Percentiles rank a stretch among this genome's conserved stretches.
Evolutionary conservation across 2,888 invertebrate genomes (phyloP).

Genomic region (Stenoptilia bipunctidactyla): DNA sequence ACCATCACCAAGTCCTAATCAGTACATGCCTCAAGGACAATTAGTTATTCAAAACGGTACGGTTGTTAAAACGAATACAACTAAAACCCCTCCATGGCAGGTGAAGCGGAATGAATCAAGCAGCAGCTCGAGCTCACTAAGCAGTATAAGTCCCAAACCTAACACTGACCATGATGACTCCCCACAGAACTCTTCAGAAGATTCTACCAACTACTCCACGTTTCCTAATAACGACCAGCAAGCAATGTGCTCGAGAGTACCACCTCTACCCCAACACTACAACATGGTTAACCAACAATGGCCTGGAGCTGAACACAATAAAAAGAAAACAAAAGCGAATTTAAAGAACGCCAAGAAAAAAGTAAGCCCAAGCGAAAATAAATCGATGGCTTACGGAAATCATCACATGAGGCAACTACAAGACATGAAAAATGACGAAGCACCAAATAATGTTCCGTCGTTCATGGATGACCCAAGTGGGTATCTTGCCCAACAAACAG

Average conservation of each 20-base stretch:
- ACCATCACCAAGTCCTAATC: constrained; percentile 29
- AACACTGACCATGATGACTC: constrained; percentile 50
- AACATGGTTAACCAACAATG: constrained; percentile 59
- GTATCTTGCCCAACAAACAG: constrained; percentile 91
- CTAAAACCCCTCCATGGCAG: constrained; percentile 74
- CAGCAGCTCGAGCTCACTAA: constrained; percentile 27
- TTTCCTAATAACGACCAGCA: constrained; percentile 52
- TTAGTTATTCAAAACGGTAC: constrained; percentile 60
- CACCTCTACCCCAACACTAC: constrained; percentile 78
- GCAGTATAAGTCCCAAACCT: constrained; percentile 44
- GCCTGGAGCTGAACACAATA: constrained; percentile 42
- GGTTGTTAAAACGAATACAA: constrained; percentile 60
- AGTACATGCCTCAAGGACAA: constrained; percentile 49
- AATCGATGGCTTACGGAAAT: constrained; percentile 32
- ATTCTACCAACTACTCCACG: constrained; percentile 38
- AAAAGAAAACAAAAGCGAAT: constrained; percentile 72
- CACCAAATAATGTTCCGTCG: constrained; percentile 76
- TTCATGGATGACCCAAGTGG: constrained; percentile 94
- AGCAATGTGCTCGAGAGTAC: constrained; percentile 77
- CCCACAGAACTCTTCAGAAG: constrained; percentile 43
- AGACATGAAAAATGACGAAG: constrained; percentile 52
- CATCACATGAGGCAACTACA: constrained; percentile 44
- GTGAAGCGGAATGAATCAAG: constrained; percentile 50
- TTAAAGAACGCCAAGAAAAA: constrained; percentile 67
- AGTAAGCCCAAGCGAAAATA: constrained; percentile 35